Conservation (phyloP, 2,113 vertebrate species). For the Toxotes chatareus region DNA sequence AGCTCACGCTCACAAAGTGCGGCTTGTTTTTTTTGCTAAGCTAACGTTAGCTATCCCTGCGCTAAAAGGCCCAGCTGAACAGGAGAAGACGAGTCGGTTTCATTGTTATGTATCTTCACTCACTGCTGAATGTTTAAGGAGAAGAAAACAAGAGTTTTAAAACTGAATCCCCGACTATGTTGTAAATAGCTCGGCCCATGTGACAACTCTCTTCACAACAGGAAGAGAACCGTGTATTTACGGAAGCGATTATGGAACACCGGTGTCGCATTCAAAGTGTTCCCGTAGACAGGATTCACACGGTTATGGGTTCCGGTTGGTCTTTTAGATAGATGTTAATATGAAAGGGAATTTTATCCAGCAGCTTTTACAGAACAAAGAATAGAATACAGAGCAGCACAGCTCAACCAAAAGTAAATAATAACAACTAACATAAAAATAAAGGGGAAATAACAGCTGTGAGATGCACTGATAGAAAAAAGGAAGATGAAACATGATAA, state of each 20-base stretch:
- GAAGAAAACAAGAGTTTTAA: too few relatives aligned
- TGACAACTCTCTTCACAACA: not conserved
- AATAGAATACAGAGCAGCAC: too few relatives aligned
- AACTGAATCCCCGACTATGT: rapidly evolving
- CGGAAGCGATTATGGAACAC: conserved; percentile 22
- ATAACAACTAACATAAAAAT: too few relatives aligned
- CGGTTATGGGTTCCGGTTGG: not conserved
- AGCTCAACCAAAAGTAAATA: too few relatives aligned
- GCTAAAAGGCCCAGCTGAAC: not conserved
- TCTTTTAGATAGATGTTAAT: too few relatives aligned
- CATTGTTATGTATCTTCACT: not conserved
- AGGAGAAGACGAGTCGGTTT: rapidly evolving
- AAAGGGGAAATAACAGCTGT: too few relatives aligned
- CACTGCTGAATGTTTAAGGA: rapidly evolving
- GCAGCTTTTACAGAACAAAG: too few relatives aligned
- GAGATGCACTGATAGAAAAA: too few relatives aligned
- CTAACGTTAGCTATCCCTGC: not conserved
- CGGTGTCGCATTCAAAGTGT: conserved; percentile 21
- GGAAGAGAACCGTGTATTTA: conserved; percentile 41
- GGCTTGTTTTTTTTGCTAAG: too few relatives aligned
- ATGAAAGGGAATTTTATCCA: too few relatives aligned
- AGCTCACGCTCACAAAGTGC: too few relatives aligned
- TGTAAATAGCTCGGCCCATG: not conserved
- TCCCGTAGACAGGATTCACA: not conserved
- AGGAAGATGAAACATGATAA: too few relatives aligned